Base-by-base conservation (phyloP, 2,113 vertebrate genomes). In the Neogobius melanostomus region DNA sequence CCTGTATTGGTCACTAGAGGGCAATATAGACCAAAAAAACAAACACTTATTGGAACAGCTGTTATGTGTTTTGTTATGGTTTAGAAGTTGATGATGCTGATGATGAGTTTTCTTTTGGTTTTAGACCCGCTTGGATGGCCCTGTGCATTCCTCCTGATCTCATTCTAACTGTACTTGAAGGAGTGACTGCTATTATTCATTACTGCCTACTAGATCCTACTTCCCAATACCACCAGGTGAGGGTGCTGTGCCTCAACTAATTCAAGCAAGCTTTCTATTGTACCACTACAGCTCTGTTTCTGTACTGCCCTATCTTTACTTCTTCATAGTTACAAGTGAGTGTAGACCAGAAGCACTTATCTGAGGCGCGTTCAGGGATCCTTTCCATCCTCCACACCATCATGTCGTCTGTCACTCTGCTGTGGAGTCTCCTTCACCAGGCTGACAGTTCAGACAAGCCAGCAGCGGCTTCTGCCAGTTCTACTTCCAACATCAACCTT, bases 151-250 rank as follows among this genome's bases (percentile, higher is more conserved):
- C 97, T 47, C 98, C 97, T 73, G 98, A 99, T 89, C 94, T 98
- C 89, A 93, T 99, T 83, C 94, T 99, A 15, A 99, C 96, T 28
- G 89, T 99, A 45, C 90, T 99, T 72, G 98, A 99, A 87, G 98
- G 98, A n/a, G 92, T 99, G 72, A 99, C 98, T 8, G 94, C 97
- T 72, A 96, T 99, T 82, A 98, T 99, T 87, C 98, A 99, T 88
- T 98, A 98, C 84, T 99, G 98, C 76, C 91, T 99, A 45, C 88
- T 99, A 82, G 97, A 99, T 91, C 95, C 96, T 28, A 93, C 96
- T 60, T 95, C 95, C 0, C 97, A 99, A 57, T 98, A 98, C 85
- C 96, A 98, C 89, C 97, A 98, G 93, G 98, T 99, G 92, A 95
- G 90, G 83, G 80, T 43, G 47, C 71, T 46, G n/a, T 46, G 8